Evolutionary conservation across 2,113 vertebrate genomes (phyloP).

Genomic region (Pachypanchax playfairii): DNA sequence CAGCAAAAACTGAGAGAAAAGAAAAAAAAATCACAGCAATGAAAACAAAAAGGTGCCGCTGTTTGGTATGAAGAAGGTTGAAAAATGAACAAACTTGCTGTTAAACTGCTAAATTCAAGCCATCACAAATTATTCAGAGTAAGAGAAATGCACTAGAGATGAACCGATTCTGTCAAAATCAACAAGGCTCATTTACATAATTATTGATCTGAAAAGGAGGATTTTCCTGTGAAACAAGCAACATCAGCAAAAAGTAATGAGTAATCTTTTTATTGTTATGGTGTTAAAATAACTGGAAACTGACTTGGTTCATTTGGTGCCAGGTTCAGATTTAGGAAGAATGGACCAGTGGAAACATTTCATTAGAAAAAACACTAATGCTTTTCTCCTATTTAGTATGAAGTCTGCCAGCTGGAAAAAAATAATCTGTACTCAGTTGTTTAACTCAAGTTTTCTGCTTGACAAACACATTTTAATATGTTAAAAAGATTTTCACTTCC

Average conservation of each 20-base stretch:
- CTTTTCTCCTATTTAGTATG: too few relatives aligned
- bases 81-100: slow-evolving; percentile 40
- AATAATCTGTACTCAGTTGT: neutral
- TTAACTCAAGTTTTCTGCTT: neutral
- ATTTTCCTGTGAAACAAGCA: slow-evolving; percentile 13
- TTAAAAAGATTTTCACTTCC: too few relatives aligned
- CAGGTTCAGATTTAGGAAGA: slow-evolving; percentile 1
- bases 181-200: slow-evolving; percentile 61
- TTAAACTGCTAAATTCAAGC: slow-evolving; percentile 37
- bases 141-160: slow-evolving; percentile 39
- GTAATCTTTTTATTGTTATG: slow-evolving; percentile 5
- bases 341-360: slow-evolving; percentile 13
- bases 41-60: slow-evolving; percentile 21
- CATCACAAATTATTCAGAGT: slow-evolving; percentile 41
- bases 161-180: slow-evolving; percentile 53
- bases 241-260: slow-evolving; percentile 24
- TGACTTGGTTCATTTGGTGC: neutral
- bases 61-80: slow-evolving; percentile 17
- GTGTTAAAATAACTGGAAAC: neutral
- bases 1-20: slow-evolving; percentile 7
- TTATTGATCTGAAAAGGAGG: slow-evolving; percentile 44
- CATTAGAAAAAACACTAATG: slow-evolving; percentile 15
- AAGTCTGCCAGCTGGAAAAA: too few relatives aligned
- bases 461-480: slow-evolving; percentile 10
- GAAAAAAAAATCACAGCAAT: neutral